Evolutionary conservation across 2,797 vertebrate species (phyloP).

Genomic region (Podargus strigoides): DNA sequence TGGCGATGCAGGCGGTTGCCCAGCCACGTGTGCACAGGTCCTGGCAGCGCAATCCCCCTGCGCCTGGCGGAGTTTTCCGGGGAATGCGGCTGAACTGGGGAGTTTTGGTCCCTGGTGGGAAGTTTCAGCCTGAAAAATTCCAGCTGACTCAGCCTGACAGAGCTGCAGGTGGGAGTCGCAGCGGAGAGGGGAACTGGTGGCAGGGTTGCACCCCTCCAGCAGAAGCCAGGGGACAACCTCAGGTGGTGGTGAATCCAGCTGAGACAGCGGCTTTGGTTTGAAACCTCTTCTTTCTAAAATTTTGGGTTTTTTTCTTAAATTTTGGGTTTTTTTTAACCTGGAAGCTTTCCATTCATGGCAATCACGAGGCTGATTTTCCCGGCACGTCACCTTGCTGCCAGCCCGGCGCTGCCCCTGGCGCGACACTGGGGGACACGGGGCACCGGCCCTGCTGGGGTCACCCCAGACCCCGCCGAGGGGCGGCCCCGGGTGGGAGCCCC

Average conservation of each 20-base stretch:
- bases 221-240: background rate
- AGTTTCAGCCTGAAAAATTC: fast-evolving
- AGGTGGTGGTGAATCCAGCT: no score
- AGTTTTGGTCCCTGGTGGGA: background rate
- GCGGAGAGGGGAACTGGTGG: background rate
- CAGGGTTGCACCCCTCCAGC: background rate
- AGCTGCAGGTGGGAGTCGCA: background rate
- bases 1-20: fast-evolving
- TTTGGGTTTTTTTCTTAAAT: no score
- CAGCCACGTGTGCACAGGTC: fast-evolving
- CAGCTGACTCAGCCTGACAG: background rate
- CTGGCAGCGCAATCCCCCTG: background rate
- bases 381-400: background rate
- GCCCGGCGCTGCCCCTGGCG: fast-evolving
- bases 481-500: no score
- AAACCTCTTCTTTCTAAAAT: no score
- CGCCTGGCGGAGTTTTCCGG: fast-evolving
- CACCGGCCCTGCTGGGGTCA: no score
- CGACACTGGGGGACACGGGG: background rate
- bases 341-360: background rate
- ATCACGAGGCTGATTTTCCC: background rate
- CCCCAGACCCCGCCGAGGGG: no score
- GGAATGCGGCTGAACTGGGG: fast-evolving
- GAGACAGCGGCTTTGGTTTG: fast-evolving
- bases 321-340: no score